Evolutionary conservation across 2,888 invertebrate genomes (phyloP), one percentile per base, ranked within the genome.

Genomic region (Mactromeris polynyma): DNA sequence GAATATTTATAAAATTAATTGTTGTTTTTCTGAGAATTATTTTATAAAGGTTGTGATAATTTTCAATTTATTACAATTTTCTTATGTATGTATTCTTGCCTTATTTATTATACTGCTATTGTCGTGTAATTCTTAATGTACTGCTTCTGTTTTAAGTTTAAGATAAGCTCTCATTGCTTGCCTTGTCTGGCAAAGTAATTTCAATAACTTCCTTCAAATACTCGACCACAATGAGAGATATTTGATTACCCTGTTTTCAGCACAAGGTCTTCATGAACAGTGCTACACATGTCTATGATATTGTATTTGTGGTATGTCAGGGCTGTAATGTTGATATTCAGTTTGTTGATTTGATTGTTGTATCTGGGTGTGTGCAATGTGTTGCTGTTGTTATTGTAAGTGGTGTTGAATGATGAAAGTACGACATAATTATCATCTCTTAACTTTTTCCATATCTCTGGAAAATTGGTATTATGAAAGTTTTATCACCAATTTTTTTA

Each of bases 361-460:
- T 79, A 40, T 14, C 14, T 79, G 79, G 79, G 79, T 79, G 79
- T 21, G 79, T 79, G 79, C 79, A 79, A 79, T 79, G 79, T 46
- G 73, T 33, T 73, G 73, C 19, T 73, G 58, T 58, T 58, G 26
- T 58, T 58, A 36, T 73, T 73, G 36, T 26, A 73, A 36, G 73
- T 31, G 26, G 33, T 69, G 31, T 64, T n/a, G 58, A 9, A 26
- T 64, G 58, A 64, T 64, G 26, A 64, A 64, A n/a, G 26, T 64
- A 64, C 17, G 46, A 64, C 11, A 2, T 17, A 17, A 14, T 17
- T 51, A 26, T 64, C 58, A 64, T 64, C 58, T 64, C 0, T 51
- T 26, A 64, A 64, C 58, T n/a, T 64, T 26, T 7, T 64, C 6
- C 26, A 11, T n/a, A 26, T 11, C 58, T 26, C 26, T 64, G 58